Percentiles rank a stretch among this genome's conserved stretches.
Evolutionary conservation across 35 echinoderm and acorn worm species (phyloP).

Genomic region (Anneissia japonica): DNA sequence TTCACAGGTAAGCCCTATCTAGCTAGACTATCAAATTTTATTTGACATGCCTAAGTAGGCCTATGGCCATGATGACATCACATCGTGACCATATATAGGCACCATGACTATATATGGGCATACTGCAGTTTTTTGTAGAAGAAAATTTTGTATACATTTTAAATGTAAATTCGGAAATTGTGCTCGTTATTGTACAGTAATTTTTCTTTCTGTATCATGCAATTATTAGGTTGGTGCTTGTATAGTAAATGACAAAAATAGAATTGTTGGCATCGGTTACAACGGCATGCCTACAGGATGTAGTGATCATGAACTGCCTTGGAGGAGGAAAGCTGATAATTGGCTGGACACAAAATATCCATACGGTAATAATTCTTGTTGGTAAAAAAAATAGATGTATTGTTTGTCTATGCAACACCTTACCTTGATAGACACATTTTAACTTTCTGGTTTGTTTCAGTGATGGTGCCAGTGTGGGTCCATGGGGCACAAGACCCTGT

Average conservation of each 20-base stretch:
- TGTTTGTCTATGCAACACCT: background rate
- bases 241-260: slow-evolving; percentile 81
- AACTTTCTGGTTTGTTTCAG: no score
- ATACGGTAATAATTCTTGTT: slow-evolving; percentile 54
- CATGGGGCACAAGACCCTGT: no score
- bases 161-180: no score
- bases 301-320: slow-evolving; percentile 65
- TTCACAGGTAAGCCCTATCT: slow-evolving; percentile 73
- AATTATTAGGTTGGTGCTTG: slow-evolving; percentile 97
- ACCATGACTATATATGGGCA: background rate
- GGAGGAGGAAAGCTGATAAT: slow-evolving; percentile 43
- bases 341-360: slow-evolving; percentile 89
- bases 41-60: background rate
- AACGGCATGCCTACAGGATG: slow-evolving; percentile 96
- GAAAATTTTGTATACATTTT: no score
- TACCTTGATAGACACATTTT: background rate
- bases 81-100: background rate
- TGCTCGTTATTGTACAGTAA: background rate
- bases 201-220: no score
- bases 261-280: slow-evolving; percentile 96
- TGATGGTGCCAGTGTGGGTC: no score
- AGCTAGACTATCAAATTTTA: background rate
- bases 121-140: background rate
- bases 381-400: background rate
- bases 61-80: background rate